Evolutionary conservation across 2,797 vertebrate species (phyloP), one percentile per base, ranked within the genome.

Genomic region (Onychomys arenicola): DNA sequence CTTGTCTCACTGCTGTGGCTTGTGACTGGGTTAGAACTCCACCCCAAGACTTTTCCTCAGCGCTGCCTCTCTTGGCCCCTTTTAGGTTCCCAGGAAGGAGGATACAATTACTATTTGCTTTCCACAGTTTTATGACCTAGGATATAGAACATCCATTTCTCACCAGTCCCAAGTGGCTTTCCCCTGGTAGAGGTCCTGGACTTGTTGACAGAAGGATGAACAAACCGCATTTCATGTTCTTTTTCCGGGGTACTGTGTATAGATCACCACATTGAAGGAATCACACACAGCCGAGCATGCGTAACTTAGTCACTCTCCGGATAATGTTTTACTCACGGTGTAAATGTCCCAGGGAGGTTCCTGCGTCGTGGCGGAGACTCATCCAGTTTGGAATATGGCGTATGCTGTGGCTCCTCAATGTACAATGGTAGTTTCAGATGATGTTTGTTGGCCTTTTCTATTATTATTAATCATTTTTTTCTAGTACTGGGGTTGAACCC

Each of bases 251-350:
- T 86, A 43, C 86, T 65, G 69, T 63, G 19, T 82, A 12, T 73
- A 57, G 77, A 75, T 85, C 37, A 43, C 40, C 59, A 71, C 12
- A 34, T 95, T 92, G 12, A 95, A 91, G 73, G 73, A 92, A 86
- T 78, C 34, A 40, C 25, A 52, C 4, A 49, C 1, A 49, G 29
- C 43, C 34, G 89, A 83, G 63, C 65, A 23, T 61, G 57, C 1
- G 19, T 90, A 86, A 86, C 61, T 32, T 34, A 59, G 40, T 43
- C 9, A 13, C 77, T 63, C 43, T 94, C 71, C 83, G 43, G 32
- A 34, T 71, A 57, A 57, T 73, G 34, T 57, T 93, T 86, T 91
- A n/a, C 49, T 82, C 34, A 52, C 82, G 25, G 21, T 21, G 12
- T 49, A 46, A 61, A 8, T n/a, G 3, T 43, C 32, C 25, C 13